phyloP scores from a whole-genome alignment of 1,140 invertebrate species.

The Holotrichia oblita region DNA sequence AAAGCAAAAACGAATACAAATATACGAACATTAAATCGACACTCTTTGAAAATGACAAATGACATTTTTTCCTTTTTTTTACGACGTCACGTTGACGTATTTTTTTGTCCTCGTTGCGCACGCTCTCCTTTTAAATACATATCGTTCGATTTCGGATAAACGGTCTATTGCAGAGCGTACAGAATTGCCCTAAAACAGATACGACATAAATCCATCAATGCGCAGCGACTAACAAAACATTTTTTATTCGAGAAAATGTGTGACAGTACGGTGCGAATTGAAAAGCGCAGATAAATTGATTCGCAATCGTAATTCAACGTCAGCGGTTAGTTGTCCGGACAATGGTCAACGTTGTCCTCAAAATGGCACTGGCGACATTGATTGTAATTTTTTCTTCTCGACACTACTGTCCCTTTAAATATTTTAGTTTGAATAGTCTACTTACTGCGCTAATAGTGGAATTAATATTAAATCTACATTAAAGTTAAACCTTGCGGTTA shows the following conservation, averaged over 20 bases:
- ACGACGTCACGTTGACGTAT: not conserved
- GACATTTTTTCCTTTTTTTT: not conserved
- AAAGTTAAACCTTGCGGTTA: no score
- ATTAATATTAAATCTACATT: no score
- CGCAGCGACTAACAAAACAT: not conserved
- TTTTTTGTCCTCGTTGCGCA: not conserved
- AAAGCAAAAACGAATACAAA: not conserved
- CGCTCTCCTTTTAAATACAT: not conserved
- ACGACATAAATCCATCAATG: constrained; percentile 26
- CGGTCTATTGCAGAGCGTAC: not conserved
- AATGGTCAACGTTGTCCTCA: not conserved
- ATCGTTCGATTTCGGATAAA: not conserved
- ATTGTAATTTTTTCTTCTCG: not conserved
- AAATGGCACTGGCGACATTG: not conserved
- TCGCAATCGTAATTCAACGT: not conserved
- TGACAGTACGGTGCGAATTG: constrained; percentile 12
- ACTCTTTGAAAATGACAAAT: not conserved
- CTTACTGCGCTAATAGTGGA: no score
- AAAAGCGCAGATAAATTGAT: constrained; percentile 27
- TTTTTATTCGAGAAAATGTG: constrained; percentile 23
- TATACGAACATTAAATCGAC: constrained; percentile 22
- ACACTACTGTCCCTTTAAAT: not conserved
- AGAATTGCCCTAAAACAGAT: constrained; percentile 22
- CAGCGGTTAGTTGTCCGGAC: not conserved
- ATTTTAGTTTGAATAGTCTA: not conserved